A percentile compares a stretch with the other conserved stretches of the same genome.
Evolutionary conservation across 2,113 vertebrate genomes (phyloP).

Genomic region (Syrrhaptes paradoxus): DNA sequence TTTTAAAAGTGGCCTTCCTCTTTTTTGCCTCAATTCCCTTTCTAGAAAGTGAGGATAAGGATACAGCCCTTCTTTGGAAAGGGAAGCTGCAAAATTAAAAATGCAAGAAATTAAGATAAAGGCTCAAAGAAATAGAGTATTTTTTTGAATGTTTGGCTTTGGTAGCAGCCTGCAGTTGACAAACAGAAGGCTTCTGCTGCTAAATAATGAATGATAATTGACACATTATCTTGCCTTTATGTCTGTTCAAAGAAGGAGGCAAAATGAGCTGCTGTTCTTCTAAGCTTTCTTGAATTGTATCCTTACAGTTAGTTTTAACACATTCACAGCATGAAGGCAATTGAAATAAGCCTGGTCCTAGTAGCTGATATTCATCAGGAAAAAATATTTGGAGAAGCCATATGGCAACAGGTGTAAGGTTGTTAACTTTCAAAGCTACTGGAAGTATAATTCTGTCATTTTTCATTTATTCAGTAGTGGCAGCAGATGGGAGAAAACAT

Average conservation of each 20-base stretch:
- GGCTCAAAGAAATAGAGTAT: background rate
- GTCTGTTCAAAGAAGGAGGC: conserved; percentile 47
- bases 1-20: background rate
- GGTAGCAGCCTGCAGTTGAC: conserved; percentile 46
- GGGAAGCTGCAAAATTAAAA: conserved; percentile 35
- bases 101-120: background rate
- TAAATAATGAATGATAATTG: conserved; percentile 71
- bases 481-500: conserved; percentile 73
- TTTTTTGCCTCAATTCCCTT: background rate
- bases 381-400: conserved; percentile 67
- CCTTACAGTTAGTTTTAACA: conserved; percentile 41
- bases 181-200: conserved; percentile 69
- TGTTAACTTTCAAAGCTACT: conserved; percentile 71
- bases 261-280: conserved; percentile 56
- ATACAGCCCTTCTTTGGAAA: background rate
- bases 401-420: conserved; percentile 68
- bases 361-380: conserved; percentile 62
- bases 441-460: conserved; percentile 73
- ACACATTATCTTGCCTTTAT: conserved; percentile 65
- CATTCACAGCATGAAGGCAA: conserved; percentile 53
- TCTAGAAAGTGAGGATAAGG: background rate
- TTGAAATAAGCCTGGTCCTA: conserved; percentile 52
- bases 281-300: conserved; percentile 42
- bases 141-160: conserved; percentile 43
- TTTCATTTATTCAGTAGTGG: conserved; percentile 71